Conservation (phyloP, 2,113 vertebrate species). For the Alouatta palliata region DNA sequence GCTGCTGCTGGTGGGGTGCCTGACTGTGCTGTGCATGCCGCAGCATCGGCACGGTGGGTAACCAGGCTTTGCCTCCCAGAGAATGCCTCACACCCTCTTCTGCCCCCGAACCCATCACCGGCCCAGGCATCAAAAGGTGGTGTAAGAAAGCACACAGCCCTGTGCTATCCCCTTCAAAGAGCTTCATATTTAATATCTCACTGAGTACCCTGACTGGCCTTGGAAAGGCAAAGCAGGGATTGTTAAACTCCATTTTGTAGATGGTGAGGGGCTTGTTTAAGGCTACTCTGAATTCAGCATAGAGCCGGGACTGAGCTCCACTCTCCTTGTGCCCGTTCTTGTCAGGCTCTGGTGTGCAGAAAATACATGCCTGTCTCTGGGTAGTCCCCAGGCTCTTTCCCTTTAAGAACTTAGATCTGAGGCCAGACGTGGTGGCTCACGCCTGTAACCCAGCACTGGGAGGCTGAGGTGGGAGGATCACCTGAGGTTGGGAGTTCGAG, state of each 20-base stretch:
- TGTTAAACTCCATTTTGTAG: neutral
- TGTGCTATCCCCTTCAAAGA: neutral
- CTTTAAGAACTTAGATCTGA: neutral
- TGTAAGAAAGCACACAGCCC: neutral
- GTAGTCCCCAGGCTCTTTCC: neutral
- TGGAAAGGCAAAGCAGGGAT: neutral
- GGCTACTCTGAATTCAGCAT: neutral
- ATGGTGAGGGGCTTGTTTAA: neutral
- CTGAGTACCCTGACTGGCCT: neutral
- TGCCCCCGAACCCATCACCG: neutral
- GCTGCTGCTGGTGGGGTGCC: neutral
- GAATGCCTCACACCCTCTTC: neutral
- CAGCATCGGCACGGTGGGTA: neutral
- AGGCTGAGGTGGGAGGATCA: too few species aligned
- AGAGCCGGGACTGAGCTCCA: neutral
- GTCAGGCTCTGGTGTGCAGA: neutral
- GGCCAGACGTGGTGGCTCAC: too few species aligned
- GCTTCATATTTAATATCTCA: neutral
- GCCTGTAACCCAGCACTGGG: too few species aligned
- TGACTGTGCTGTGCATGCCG: fast-evolving
- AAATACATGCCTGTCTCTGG: neutral
- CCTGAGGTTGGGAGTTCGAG: too few species aligned
- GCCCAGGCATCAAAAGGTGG: neutral
- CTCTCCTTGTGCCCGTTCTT: too few species aligned
- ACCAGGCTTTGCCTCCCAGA: neutral